These are phyloP conservation scores for Lepidurus couesii DNA, from an alignment of 1,140 invertebrate species.

Conservation along the genomic window DNA sequence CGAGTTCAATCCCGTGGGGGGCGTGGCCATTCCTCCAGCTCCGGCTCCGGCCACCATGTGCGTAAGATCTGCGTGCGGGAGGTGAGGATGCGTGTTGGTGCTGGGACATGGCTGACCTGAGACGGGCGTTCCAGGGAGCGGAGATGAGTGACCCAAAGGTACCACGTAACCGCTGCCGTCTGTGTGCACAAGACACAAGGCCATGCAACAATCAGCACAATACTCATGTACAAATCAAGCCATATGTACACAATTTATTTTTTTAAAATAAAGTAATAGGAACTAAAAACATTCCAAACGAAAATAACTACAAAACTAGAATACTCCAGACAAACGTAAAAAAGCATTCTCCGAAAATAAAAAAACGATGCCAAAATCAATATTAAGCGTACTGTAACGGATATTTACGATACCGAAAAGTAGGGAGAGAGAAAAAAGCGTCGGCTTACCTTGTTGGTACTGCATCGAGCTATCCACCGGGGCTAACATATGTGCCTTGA, in stretches of 20 bases:
- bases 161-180: slow-evolving; percentile 37
- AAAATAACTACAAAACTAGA: slow-evolving; percentile 25
- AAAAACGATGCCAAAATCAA: slow-evolving; percentile 26
- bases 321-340: slow-evolving; percentile 44
- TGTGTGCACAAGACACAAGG: slow-evolving; percentile 34
- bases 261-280: slow-evolving; percentile 27
- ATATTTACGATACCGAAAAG: neutral
- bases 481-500: slow-evolving; percentile 54
- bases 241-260: slow-evolving; percentile 26
- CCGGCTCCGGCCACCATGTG: slow-evolving; percentile 27
- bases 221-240: neutral
- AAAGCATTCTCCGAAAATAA: slow-evolving; percentile 13
- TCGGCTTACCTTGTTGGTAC: slow-evolving; percentile 52
- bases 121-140: slow-evolving; percentile 33
- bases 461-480: slow-evolving; percentile 55
- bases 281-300: slow-evolving; percentile 25
- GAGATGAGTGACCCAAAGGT: slow-evolving; percentile 17
- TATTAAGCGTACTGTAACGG: slow-evolving; percentile 29
- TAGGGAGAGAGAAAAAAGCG: slow-evolving; percentile 16
- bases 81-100: slow-evolving; percentile 36
- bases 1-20: slow-evolving; percentile 25
- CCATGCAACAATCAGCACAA: slow-evolving; percentile 30
- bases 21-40: slow-evolving; percentile 24
- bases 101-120: slow-evolving; percentile 34
- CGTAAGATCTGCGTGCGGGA: slow-evolving; percentile 35